Conservation (phyloP, 92 coral and sea anemone species). For the Plumapathes pennacea region DNA sequence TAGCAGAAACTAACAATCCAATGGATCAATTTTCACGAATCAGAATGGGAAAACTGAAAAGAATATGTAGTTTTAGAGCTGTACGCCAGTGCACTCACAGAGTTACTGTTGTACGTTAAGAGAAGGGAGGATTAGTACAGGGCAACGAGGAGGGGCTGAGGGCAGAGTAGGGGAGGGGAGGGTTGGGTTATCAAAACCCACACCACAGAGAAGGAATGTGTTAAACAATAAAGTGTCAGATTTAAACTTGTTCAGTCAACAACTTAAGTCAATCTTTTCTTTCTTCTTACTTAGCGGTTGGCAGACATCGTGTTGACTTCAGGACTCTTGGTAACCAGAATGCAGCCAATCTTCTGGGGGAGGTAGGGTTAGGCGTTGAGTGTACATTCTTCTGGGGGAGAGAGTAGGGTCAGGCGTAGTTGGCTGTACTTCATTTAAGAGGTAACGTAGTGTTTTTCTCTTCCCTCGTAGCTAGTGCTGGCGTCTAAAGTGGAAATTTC, state of each 20-base stretch:
- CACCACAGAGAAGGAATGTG: background rate
- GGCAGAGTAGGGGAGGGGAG: too few relatives aligned
- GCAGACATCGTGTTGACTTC: conserved; percentile 57
- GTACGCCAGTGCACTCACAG: too few relatives aligned
- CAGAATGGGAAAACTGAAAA: too few relatives aligned
- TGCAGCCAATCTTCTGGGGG: conserved; percentile 74
- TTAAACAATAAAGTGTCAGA: too few relatives aligned
- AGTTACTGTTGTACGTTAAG: too few relatives aligned
- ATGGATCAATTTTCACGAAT: too few relatives aligned
- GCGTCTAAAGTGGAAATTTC: conserved; percentile 94
- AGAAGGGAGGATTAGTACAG: too few relatives aligned
- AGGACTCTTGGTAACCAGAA: conserved; percentile 83
- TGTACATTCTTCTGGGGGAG: conserved; percentile 58
- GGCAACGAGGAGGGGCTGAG: too few relatives aligned
- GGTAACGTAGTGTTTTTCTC: background rate
- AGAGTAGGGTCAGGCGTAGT: conserved; percentile 7
- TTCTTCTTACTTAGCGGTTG: conserved; percentile 27
- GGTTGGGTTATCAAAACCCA: background rate
- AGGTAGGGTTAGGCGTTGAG: conserved; percentile 29
- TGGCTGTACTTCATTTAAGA: background rate
- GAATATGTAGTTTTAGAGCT: too few relatives aligned
- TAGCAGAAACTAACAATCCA: too few relatives aligned
- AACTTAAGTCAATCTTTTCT: too few relatives aligned
- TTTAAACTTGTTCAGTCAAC: too few relatives aligned
- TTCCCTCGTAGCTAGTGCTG: conserved; percentile 62